These are phyloP conservation scores for Zophobas morio DNA, from an alignment of 1,140 invertebrate species.

Conservation along the genomic window DNA sequence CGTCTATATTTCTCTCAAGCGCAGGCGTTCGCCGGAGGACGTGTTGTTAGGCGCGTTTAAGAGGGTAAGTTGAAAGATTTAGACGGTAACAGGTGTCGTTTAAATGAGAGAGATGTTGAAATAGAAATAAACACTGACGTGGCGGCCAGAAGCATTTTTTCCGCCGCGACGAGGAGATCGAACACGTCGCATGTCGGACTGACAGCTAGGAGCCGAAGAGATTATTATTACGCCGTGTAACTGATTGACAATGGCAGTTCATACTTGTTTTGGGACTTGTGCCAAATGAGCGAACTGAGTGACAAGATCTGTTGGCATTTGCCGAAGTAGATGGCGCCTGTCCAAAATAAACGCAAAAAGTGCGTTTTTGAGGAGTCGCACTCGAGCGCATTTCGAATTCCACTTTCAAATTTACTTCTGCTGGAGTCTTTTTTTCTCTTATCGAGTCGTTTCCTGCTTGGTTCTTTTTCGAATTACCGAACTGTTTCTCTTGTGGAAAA, in stretches of 20 bases:
- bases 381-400: neutral
- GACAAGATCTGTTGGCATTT: constrained; percentile 46
- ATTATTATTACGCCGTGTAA: constrained; percentile 35
- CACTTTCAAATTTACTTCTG: neutral
- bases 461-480: too few species aligned
- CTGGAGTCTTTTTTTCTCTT: neutral
- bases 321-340: constrained; percentile 31
- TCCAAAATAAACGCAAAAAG: constrained; percentile 33
- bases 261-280: constrained; percentile 43
- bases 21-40: constrained; percentile 33
- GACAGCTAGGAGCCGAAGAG: constrained; percentile 18
- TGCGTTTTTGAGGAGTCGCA: constrained; percentile 1
- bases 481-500: too few species aligned
- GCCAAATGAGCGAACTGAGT: constrained; percentile 45
- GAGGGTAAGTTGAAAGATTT: constrained; percentile 47
- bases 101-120: constrained; percentile 28
- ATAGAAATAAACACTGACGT: constrained; percentile 3
- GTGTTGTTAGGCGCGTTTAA: constrained; percentile 43
- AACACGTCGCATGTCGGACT: neutral
- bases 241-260: constrained; percentile 46
- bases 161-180: neutral
- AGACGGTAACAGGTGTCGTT: constrained; percentile 48
- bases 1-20: constrained; percentile 52
- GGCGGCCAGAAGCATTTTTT: constrained; percentile 18
- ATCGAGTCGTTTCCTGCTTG: too few species aligned